Evolutionary conservation across 2,113 vertebrate species (phyloP), one percentile per base, ranked within the genome.

Genomic region (Pithys albifrons): DNA sequence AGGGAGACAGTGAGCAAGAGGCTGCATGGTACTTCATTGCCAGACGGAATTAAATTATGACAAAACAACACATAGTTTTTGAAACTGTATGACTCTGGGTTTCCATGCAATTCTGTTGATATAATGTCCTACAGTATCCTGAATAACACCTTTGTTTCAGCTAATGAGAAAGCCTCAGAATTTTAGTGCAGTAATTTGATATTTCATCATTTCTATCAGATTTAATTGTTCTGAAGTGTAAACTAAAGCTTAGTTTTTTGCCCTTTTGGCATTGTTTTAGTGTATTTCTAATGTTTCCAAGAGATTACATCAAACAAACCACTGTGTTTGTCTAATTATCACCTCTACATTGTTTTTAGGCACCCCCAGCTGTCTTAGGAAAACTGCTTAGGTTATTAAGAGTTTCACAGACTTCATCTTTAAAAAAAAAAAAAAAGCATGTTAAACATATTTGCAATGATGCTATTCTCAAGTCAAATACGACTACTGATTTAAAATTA

Each of bases 261-360:
- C 5, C 33, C 15, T 85, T 71, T 90, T 82, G 57, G 39, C 43
- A 90, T 0, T 11, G 51, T 75, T 62, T 46, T 58, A n/a, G n/a
- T 29, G 0, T 64, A 51, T 88, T 82, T 82, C 18, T 82, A 64
- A 54, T 52, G 33, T 82, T 93, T 92, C 37, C 33, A 75, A 39
- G 72, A 70, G 19, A 24, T 85, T 78, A 22, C 20, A 70, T 77
- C 39, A 93, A 51, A 75, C 14, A 92, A 94, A 87, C 73, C 78
- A 51, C 57, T 55, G 5, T 75, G 39, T 29, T 88, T 67, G 10
- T 79, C 71, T 92, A 90, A 85, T 91, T 85, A 92, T 72, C 71
- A 83, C 29, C 46, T 85, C 74, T 75, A 81, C 1, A 85, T 93
- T 95, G 81, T 83, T 7, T 73, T 80, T 86, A 69, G 41, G 14